Evolutionary conservation across 1,140 invertebrate species (phyloP).

Genomic region (Saccostrea echinata): DNA sequence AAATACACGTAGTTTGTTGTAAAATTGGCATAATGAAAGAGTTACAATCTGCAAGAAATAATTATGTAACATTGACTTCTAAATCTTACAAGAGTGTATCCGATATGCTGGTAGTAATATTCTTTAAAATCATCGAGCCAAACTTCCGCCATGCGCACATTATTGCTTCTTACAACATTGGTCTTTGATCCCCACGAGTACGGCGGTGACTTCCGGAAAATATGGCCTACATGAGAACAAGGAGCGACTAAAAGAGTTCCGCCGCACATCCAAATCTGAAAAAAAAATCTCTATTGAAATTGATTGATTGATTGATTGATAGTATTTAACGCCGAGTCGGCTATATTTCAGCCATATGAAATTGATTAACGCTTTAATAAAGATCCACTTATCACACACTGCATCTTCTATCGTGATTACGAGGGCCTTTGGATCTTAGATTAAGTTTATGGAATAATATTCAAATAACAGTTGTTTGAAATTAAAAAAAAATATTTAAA

Average conservation of each 20-base stretch:
- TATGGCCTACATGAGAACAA: conserved; percentile 98
- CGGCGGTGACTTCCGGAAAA: conserved; percentile 97
- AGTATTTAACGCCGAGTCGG: too few relatives aligned
- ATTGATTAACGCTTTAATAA: too few relatives aligned
- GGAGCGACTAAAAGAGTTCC: conserved; percentile 96
- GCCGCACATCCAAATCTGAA: conserved; percentile 98
- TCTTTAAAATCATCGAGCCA: conserved; percentile 95
- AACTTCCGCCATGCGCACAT: conserved; percentile 80
- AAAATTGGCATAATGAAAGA: too few relatives aligned
- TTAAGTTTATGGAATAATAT: too few relatives aligned
- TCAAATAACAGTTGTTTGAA: too few relatives aligned
- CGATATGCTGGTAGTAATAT: conserved; percentile 91
- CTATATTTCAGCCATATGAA: too few relatives aligned
- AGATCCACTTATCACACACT: too few relatives aligned
- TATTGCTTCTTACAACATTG: conserved; percentile 77
- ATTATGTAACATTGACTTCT: neutral
- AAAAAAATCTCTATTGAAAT: conserved; percentile 84
- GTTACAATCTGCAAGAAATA: neutral
- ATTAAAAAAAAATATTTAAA: too few relatives aligned
- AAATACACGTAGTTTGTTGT: too few relatives aligned
- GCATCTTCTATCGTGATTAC: too few relatives aligned
- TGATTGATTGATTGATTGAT: neutral
- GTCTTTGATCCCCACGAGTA: conserved; percentile 83
- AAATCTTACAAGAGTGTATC: conserved; percentile 90
- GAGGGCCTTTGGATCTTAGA: too few relatives aligned